Evolutionary conservation across 2,888 invertebrate species (phyloP), one percentile per base, ranked within the genome.

Genomic region (Acronicta psi): DNA sequence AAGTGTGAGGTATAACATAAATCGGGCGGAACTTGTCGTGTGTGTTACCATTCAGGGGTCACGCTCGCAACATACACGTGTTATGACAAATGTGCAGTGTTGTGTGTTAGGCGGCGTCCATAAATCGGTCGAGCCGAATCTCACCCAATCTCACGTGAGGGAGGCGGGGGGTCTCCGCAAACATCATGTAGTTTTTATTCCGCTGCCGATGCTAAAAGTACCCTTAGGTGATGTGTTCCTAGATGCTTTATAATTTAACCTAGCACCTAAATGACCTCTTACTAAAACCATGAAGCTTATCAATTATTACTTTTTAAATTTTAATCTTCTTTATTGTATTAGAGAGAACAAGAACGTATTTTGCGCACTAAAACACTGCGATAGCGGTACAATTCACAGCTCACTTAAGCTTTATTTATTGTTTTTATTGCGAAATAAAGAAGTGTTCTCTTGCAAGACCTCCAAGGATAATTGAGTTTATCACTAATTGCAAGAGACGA

Each of bases 31-130:
- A 46, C 44, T 31, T 53, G 66, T 73, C 70, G 62, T 56, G 73
- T 67, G 58, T 67, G 58, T 38, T 34, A 57, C 63, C 49, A 44
- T 29, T 34, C 16, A 25, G 13, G 43, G 59, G 74, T 70, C 74
- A 73, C 67, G 65, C 55, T 17, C 49, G 23, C 63, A 63, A 67
- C 67, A 43, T 69, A 61, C 73, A 61, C 67, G 70, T 62, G 70
- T 44, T 37, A 18, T 54, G 63, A 73, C 71, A 60, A 73, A 73
- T 73, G 67, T 43, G 49, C 4, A 23, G 20, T 29, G 45, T 17
- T 47, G 31, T 17, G 29, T 34, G 44, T 18, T 50, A 40, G n/a
- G 23, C 51, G 5, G n/a, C n/a, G n/a, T n/a, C n/a, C n/a, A n/a
- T n/a, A n/a, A n/a, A n/a, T n/a, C n/a, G n/a, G n/a, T n/a, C n/a